These are phyloP conservation scores for Spialia ferax DNA, from an alignment of 2,888 invertebrate genomes.

Conservation along the genomic window DNA sequence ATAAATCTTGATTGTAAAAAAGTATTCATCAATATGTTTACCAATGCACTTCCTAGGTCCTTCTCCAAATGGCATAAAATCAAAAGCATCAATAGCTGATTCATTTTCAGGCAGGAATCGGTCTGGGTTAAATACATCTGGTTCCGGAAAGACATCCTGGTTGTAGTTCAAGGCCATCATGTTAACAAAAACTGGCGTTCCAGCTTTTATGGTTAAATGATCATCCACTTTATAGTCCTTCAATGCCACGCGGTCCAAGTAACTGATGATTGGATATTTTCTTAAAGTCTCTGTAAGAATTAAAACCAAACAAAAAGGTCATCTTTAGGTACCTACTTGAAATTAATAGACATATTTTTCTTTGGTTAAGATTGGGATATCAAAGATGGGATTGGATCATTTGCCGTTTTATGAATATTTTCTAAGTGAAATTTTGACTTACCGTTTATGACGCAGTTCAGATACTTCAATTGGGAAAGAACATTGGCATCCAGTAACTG, in stretches of 20 bases:
- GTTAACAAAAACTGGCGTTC: conserved; percentile 57
- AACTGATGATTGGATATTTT: conserved; percentile 62
- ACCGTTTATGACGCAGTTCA: conserved; percentile 59
- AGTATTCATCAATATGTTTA: conserved; percentile 5
- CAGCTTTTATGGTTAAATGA: conserved; percentile 56
- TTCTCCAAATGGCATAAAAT: conserved; percentile 80
- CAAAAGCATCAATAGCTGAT: conserved; percentile 53
- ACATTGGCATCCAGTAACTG: conserved; percentile 46
- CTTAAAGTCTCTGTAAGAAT: conserved; percentile 57
- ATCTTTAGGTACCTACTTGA: too few species aligned
- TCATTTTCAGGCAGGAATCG: conserved; percentile 85
- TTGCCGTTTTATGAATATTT: too few species aligned
- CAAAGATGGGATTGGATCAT: too few species aligned
- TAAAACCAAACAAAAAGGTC: too few species aligned
- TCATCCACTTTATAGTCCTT: conserved; percentile 59
- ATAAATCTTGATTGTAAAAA: too few species aligned
- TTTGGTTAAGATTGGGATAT: too few species aligned
- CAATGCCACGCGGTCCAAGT: conserved; percentile 57
- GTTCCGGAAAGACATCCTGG: conserved; percentile 79
- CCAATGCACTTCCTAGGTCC: conserved; percentile 63
- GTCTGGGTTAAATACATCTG: conserved; percentile 82
- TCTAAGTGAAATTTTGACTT: conserved; percentile 12
- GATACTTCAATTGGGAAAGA: conserved; percentile 51
- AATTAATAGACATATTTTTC: too few species aligned
- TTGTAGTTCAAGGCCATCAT: conserved; percentile 63